A percentile compares a stretch with the other conserved stretches of the same genome.
Evolutionary conservation across 2,888 invertebrate genomes (phyloP).

Genomic region (Mallateleia sp.): DNA sequence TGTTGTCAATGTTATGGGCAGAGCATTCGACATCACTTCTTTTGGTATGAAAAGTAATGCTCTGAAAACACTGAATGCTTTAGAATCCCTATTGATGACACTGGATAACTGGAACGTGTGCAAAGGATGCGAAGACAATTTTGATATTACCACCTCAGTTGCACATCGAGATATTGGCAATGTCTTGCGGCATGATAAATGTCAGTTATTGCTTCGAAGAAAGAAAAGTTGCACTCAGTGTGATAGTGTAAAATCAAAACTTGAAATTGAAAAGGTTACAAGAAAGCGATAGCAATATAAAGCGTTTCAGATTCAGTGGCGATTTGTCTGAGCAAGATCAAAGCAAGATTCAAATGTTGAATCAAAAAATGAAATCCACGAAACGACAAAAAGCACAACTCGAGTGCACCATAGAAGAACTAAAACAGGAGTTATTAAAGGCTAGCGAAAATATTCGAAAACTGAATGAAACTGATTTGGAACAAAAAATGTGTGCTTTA

Average conservation of each 20-base stretch:
- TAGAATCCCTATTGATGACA: too few species aligned
- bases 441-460: not conserved
- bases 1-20: not conserved
- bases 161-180: conserved; percentile 20
- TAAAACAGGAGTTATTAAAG: not conserved
- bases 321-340: not conserved
- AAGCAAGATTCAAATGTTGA: not conserved
- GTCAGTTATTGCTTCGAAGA: not conserved
- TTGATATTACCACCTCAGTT: conserved; percentile 16
- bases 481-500: not conserved
- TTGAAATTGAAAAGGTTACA: conserved; percentile 7
- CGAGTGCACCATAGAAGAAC: not conserved
- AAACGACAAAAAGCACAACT: not conserved
- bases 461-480: not conserved
- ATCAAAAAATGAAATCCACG: not conserved
- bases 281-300: not conserved
- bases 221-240: too few species aligned
- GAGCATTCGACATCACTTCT: not conserved
- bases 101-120: too few species aligned
- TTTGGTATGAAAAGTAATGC: not conserved
- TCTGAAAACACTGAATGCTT: not conserved
- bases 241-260: too few species aligned
- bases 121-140: too few species aligned
- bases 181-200: conserved; percentile 20
- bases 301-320: not conserved